Conservation (phyloP, 1,140 invertebrate species). For the Saxidomus purpurata region DNA sequence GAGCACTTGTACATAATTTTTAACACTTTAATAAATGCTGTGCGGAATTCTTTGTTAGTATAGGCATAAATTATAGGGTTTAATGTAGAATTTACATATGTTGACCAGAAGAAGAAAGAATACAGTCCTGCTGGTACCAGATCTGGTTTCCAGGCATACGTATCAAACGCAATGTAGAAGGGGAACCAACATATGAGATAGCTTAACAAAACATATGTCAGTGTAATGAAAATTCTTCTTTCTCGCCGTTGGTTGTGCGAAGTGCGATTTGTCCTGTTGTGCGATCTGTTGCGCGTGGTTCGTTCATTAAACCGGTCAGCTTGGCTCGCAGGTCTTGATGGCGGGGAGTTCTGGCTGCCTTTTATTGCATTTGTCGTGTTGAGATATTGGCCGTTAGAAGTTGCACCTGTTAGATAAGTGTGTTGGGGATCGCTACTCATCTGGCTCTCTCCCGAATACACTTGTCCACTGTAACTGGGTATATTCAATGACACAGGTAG, state of each 20-base stretch:
- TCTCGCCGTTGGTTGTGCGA: conserved; percentile 20
- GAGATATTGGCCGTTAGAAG: background rate
- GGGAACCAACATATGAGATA: conserved; percentile 73
- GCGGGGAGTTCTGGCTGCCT: background rate
- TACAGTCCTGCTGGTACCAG: conserved; percentile 67
- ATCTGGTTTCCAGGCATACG: conserved; percentile 68
- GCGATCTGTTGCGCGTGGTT: background rate
- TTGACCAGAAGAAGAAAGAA: conserved; percentile 73
- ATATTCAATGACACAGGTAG: background rate
- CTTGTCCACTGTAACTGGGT: background rate
- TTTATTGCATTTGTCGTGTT: background rate
- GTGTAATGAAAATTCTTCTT: conserved; percentile 68
- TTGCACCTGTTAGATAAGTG: background rate
- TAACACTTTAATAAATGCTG: conserved; percentile 87
- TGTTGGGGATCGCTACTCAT: background rate
- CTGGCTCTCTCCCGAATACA: background rate
- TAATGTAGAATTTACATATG: conserved; percentile 77
- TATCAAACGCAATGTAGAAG: conserved; percentile 73
- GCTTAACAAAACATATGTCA: conserved; percentile 66
- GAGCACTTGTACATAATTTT: background rate
- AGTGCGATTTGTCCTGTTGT: background rate
- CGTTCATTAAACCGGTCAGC: background rate
- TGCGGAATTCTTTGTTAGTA: conserved; percentile 72
- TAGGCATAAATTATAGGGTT: conserved; percentile 79
- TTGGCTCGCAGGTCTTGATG: background rate